These are phyloP conservation scores for Agrypnus murinus DNA, from an alignment of 2,888 invertebrate species.

Conservation along the genomic window DNA sequence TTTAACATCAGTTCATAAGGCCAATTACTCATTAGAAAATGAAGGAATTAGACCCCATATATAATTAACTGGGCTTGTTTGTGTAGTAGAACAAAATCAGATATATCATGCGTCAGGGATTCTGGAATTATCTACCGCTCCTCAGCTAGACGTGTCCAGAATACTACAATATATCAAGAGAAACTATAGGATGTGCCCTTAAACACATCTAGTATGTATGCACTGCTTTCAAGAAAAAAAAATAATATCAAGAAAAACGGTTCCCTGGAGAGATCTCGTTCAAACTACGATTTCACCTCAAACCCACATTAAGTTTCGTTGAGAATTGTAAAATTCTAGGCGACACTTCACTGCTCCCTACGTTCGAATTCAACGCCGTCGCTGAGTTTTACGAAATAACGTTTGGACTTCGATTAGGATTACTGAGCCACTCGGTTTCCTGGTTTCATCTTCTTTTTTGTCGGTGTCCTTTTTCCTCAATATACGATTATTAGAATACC, in stretches of 20 bases:
- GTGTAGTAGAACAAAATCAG: conserved; percentile 40
- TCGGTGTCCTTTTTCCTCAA: conserved; percentile 15
- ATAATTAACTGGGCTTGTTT: conserved; percentile 41
- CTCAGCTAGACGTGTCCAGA: conserved; percentile 42
- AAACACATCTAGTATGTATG: conserved; percentile 30
- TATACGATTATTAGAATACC: conserved; percentile 29
- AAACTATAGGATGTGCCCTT: conserved; percentile 34
- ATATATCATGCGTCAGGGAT: conserved; percentile 46
- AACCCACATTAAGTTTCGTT: conserved; percentile 31
- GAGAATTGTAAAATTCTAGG: conserved; percentile 37
- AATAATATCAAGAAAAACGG: conserved; percentile 39
- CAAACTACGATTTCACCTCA: conserved; percentile 37
- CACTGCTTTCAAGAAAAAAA: conserved; percentile 31
- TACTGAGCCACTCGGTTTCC: conserved; percentile 28
- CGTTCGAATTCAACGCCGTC: conserved; percentile 20
- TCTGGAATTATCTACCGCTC: conserved; percentile 43
- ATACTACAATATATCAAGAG: conserved; percentile 34
- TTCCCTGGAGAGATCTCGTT: conserved; percentile 29
- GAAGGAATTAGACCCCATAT: conserved; percentile 17
- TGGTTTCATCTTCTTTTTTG: conserved; percentile 15
- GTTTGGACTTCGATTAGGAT: conserved; percentile 29
- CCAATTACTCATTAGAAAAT: not conserved
- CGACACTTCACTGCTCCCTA: conserved; percentile 21
- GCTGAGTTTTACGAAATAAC: conserved; percentile 20
- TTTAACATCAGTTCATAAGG: conserved; percentile 9